A percentile compares a stretch with the other conserved stretches of the same genome.
These are phyloP conservation scores for Hydrotaea diabolus DNA, from an alignment of 2,888 invertebrate genomes.

Conservation along the genomic window DNA sequence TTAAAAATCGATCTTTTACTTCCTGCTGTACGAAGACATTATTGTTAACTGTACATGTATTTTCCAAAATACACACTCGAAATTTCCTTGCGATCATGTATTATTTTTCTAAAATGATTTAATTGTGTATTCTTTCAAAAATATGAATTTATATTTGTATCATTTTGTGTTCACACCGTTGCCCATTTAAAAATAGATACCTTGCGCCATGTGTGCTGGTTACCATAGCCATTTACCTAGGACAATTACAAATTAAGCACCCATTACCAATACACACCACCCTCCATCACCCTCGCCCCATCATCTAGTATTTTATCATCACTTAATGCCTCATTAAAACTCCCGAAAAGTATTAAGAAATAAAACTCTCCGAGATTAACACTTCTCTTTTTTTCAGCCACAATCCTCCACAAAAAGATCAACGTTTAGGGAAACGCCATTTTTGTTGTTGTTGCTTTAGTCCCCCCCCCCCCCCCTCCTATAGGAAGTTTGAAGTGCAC, in stretches of 20 bases:
- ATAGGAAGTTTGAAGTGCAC: neutral
- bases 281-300: neutral
- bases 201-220: neutral
- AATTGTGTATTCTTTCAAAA: too few relatives aligned
- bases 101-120: too few relatives aligned
- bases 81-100: too few relatives aligned
- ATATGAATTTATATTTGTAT: too few relatives aligned
- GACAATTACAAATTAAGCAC: neutral
- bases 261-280: too few relatives aligned
- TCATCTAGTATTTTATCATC: slow-evolving; percentile 2
- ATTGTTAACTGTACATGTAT: too few relatives aligned
- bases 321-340: slow-evolving; percentile 41
- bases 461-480: neutral
- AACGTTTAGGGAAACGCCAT: slow-evolving; percentile 13
- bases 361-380: slow-evolving; percentile 48
- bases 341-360: neutral
- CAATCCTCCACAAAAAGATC: slow-evolving; percentile 20
- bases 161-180: too few relatives aligned
- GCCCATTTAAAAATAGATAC: neutral
- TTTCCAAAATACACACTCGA: too few relatives aligned
- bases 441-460: slow-evolving; percentile 1
- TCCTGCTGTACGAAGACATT: too few relatives aligned
- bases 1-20: too few relatives aligned
- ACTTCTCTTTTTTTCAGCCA: neutral
- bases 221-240: neutral